Percentiles rank a stretch among this genome's conserved stretches.
Evolutionary conservation across 2,113 vertebrate genomes (phyloP).

Genomic region (Indicator maculatus): DNA sequence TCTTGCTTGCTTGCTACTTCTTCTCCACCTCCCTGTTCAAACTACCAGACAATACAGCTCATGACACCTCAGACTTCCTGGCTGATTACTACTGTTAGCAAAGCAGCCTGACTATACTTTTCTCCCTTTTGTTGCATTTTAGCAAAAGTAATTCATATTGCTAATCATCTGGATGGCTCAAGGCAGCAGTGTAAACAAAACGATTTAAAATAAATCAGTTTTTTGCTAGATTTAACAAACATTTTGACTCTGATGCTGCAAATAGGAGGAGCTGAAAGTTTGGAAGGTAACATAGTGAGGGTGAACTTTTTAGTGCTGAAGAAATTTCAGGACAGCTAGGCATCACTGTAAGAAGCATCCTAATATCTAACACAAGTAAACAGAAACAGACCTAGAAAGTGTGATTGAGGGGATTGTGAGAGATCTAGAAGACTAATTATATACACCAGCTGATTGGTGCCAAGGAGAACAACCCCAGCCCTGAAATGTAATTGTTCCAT

Average conservation of each 20-base stretch:
- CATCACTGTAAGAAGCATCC: neutral
- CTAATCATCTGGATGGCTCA: neutral
- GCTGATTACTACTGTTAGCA: neutral
- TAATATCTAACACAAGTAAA: neutral
- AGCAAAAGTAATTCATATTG: constrained; percentile 1
- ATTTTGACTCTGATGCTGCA: neutral
- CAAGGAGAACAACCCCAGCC: neutral
- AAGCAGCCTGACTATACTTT: neutral
- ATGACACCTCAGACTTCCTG: neutral
- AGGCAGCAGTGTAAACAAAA: neutral
- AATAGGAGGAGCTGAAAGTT: neutral
- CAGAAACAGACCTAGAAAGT: neutral
- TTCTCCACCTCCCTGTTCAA: neutral
- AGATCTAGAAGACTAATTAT: neutral
- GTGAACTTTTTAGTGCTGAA: neutral
- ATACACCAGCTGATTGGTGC: neutral
- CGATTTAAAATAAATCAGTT: neutral
- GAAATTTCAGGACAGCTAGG: neutral
- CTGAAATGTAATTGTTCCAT: neutral
- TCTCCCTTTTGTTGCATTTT: neutral
- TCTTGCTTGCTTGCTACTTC: neutral
- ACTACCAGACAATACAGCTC: neutral
- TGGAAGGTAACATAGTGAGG: neutral
- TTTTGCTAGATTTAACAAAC: neutral
- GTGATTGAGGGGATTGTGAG: neutral